phyloP scores from a whole-genome alignment of 2,888 invertebrate species.

The Neoaliturus tenellus region DNA sequence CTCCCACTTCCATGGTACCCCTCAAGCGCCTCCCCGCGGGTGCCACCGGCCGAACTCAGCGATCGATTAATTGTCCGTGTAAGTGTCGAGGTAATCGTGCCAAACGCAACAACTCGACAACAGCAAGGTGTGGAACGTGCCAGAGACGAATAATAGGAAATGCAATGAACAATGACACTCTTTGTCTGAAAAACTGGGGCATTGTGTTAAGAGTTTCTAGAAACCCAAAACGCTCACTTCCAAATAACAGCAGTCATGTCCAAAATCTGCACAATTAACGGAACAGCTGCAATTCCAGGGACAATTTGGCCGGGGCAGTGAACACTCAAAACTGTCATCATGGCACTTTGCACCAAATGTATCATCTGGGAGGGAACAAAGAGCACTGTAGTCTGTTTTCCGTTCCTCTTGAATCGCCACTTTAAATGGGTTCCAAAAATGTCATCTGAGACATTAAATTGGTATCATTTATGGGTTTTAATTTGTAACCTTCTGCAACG shows the following conservation, averaged over 20 bases:
- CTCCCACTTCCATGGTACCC: no score
- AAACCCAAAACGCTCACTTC: not conserved
- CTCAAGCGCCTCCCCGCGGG: not conserved
- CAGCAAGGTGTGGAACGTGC: not conserved
- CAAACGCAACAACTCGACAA: not conserved
- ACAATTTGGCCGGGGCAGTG: not conserved
- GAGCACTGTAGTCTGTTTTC: no score
- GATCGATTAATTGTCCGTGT: slow-evolving; percentile 1
- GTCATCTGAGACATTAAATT: no score
- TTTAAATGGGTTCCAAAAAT: no score
- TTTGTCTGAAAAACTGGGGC: not conserved
- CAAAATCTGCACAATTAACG: not conserved
- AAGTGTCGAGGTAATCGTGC: not conserved
- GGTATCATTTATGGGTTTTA: no score
- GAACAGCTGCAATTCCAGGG: not conserved
- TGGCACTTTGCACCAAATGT: not conserved
- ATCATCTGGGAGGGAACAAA: no score
- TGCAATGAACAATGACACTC: not conserved
- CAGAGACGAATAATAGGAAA: not conserved
- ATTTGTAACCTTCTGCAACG: no score
- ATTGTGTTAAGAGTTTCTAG: not conserved
- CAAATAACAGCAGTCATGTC: not conserved
- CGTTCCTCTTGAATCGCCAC: no score
- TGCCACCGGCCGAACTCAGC: not conserved
- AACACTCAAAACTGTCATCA: not conserved